phyloP scores from a whole-genome alignment of 2,113 vertebrate genomes.

The Protobothrops mucrosquamatus region DNA sequence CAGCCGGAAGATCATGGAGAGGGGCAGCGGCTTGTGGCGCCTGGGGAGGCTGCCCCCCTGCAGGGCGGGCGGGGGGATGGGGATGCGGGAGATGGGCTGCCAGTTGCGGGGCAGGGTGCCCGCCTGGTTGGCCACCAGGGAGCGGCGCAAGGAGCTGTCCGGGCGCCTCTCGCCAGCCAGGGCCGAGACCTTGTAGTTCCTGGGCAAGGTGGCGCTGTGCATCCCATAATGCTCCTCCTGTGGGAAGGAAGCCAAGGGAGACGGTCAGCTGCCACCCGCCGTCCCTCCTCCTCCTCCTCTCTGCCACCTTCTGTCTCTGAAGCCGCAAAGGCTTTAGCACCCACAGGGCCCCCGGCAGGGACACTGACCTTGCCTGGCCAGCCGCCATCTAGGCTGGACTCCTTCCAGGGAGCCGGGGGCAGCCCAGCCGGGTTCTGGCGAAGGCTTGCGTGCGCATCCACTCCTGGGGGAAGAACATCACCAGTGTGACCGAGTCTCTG shows the following conservation, averaged over 20 bases:
- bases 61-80: constrained; percentile 74
- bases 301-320: neutral
- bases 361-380: constrained; percentile 70
- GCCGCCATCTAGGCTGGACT: constrained; percentile 81
- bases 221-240: constrained; percentile 50
- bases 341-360: neutral
- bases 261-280: too few relatives aligned
- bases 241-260: neutral
- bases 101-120: constrained; percentile 63
- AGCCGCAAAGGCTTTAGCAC: neutral
- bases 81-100: constrained; percentile 80
- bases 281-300: neutral
- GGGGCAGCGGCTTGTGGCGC: constrained; percentile 76
- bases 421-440: constrained; percentile 55
- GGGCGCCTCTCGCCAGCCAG: constrained; percentile 63
- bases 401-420: constrained; percentile 79
- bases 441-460: constrained; percentile 53
- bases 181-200: constrained; percentile 70
- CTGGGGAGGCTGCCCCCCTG: constrained; percentile 46
- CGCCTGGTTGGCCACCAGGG: neutral
- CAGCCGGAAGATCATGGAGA: constrained; percentile 86
- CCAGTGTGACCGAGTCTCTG: neutral
- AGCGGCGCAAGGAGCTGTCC: constrained; percentile 53
- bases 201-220: constrained; percentile 73
- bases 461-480: constrained; percentile 53